Percentiles rank a stretch among this genome's conserved stretches.
Conservation (phyloP, 2,888 invertebrate genomes). For the Leucoma salicis region DNA sequence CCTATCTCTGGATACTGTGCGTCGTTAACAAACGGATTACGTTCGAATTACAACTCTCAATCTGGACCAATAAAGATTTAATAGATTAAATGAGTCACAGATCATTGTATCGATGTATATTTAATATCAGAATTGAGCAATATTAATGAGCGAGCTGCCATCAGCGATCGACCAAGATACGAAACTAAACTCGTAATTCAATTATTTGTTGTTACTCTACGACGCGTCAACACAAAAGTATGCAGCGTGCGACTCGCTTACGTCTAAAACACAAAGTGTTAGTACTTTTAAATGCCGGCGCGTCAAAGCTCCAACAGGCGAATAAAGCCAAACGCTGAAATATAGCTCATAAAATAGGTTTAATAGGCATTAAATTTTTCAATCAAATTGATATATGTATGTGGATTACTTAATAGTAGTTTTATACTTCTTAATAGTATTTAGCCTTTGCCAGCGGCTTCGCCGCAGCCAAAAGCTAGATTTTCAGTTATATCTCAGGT, state of each 20-base stretch:
- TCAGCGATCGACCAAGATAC: conserved; percentile 20
- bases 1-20: conserved; percentile 35
- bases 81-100: conserved; percentile 35
- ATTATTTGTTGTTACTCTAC: conserved; percentile 25
- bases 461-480: too few species aligned
- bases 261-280: background rate
- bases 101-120: too few species aligned
- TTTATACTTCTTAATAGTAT: too few species aligned
- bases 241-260: background rate
- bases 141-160: conserved; percentile 35
- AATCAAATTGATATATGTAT: conserved; percentile 27
- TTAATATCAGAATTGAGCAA: too few species aligned
- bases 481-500: too few species aligned
- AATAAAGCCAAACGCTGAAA: conserved; percentile 23
- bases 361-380: conserved; percentile 27
- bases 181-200: conserved; percentile 13
- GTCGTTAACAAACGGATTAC: conserved; percentile 37
- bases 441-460: too few species aligned
- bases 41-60: conserved; percentile 41
- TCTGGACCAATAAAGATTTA: conserved; percentile 46
- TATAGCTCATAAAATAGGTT: conserved; percentile 31
- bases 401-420: conserved; percentile 23
- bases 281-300: conserved; percentile 6
- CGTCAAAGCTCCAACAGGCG: conserved; percentile 17
- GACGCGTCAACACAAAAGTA: conserved; percentile 2